Base-by-base conservation (phyloP, 1,140 invertebrate species). In the Monomorium pharaonis region DNA sequence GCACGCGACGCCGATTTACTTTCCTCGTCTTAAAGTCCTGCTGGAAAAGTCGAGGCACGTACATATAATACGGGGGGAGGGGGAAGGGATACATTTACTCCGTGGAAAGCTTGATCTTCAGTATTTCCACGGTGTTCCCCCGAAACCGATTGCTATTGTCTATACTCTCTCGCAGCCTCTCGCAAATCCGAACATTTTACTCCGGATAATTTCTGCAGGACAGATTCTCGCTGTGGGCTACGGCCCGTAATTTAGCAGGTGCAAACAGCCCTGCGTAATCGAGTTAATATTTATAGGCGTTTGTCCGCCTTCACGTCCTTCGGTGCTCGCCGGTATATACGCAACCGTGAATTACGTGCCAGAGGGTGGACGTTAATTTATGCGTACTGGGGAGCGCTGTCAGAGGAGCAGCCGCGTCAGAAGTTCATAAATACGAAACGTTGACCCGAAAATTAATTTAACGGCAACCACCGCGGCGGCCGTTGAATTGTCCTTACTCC, bases 1-100 rank as follows among this genome's bases (percentile, higher is more conserved):
- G 77, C 77, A 80, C 77, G 77, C 77, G 77, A 80, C 33, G 10
- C 10, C 63, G 47, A 70, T 80, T 54, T 70, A 69, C 63, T 54
- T 70, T 54, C n/a, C n/a, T n/a, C 47, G 47, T 80, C 49, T 54
- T 30, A n/a, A 70, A 56, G 16, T 69, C n/a, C n/a, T 12, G 30
- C 16, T 70, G 18, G 77, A 27, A 27, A 69, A 80, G 0, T 37
- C 62, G 10, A 14, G 75, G 18, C 56, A 77, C 56, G 56, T 60
- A 76, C 14, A 10, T 63, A 18, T 47, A 67, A 42, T 24, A 63
- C n/a, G 27, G 33, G 18, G 12, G 10, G n/a, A 16, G 10, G 16
- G 56, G 24, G 3, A 37, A 54, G n/a, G n/a, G n/a, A 54, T 27
- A 24, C 16, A 58, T 75, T 6, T 60, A 4, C 30, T 27, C 33